phyloP scores from a whole-genome alignment of 2,113 vertebrate species.

The Ardeotis arabs region DNA sequence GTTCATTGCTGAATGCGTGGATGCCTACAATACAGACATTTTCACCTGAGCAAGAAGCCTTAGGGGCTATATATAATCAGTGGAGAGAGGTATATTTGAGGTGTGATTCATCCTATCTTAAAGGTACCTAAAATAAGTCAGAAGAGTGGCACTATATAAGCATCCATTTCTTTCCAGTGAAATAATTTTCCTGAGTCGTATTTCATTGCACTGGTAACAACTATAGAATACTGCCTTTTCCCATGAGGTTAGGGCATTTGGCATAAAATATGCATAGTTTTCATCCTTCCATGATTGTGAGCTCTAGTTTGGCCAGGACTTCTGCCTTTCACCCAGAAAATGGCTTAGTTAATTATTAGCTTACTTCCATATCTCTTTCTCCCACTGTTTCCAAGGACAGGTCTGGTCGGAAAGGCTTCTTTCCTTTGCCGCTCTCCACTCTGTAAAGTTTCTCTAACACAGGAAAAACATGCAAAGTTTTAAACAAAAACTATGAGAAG shows the following conservation, averaged over 20 bases:
- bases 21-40: neutral
- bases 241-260: neutral
- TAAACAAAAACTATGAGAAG: neutral
- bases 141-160: neutral
- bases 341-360: slow-evolving; percentile 31
- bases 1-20: neutral
- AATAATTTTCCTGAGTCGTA: neutral
- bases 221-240: neutral
- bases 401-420: slow-evolving; percentile 87
- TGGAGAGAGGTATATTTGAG: neutral
- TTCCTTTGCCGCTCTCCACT: slow-evolving; percentile 77
- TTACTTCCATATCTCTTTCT: slow-evolving; percentile 88
- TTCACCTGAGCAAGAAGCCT: neutral
- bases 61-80: neutral
- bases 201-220: neutral
- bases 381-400: slow-evolving; percentile 83
- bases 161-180: neutral
- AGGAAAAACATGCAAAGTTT: neutral
- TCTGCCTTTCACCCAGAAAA: slow-evolving; percentile 1
- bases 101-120: neutral
- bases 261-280: neutral
- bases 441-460: slow-evolving; percentile 88
- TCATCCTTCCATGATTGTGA: neutral
- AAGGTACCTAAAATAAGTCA: neutral
- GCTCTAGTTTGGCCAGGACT: neutral